Evolutionary conservation across 2,888 invertebrate species (phyloP), one percentile per base, ranked within the genome.

Genomic region (Archips crataeganus): DNA sequence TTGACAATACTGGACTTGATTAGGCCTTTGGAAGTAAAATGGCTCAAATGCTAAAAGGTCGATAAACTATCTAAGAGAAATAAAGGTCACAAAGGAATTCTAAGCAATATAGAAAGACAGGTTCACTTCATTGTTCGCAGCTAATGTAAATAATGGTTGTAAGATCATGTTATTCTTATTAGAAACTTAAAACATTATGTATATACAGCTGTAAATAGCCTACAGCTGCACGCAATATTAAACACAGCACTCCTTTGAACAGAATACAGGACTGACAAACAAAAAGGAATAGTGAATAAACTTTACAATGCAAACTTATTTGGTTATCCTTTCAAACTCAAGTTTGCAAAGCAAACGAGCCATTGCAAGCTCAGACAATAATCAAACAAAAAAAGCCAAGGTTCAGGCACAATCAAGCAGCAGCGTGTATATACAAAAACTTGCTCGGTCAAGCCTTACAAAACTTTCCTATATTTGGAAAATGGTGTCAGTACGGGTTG

Each of bases 391-490:
- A 76, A 76, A 79, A 76, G 78, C 77, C 65, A 76, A 77, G 79
- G 79, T 77, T 77, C 76, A 72, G 75, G 63, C 51, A 62, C 51
- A 65, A 51, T 51, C 51, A 61, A 36, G 71, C 64, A 36, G 71
- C 64, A 23, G 60, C 62, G 57, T 51, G 67, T 45, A 68, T 62
- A 62, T 49, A 36, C 36, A 66, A 74, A 64, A 74, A 70, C 64
- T 70, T 60, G 69, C 51, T 61, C 84, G 81, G 81, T 85, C 83
- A 83, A 84, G 82, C 87, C 88, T 90, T 90, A 89, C 86, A 87
- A 91, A 89, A 88, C 84, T 87, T 89, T 83, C 82, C 93, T 93
- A 91, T 93, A 93, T 92, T 89, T 89, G 88, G 91, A 82, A 84
- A 93, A 90, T 83, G 89, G 86, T 93, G 93, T 89, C 91, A 90